Conservation (phyloP, 2,113 vertebrate species). For the Phyllostomus discolor region DNA sequence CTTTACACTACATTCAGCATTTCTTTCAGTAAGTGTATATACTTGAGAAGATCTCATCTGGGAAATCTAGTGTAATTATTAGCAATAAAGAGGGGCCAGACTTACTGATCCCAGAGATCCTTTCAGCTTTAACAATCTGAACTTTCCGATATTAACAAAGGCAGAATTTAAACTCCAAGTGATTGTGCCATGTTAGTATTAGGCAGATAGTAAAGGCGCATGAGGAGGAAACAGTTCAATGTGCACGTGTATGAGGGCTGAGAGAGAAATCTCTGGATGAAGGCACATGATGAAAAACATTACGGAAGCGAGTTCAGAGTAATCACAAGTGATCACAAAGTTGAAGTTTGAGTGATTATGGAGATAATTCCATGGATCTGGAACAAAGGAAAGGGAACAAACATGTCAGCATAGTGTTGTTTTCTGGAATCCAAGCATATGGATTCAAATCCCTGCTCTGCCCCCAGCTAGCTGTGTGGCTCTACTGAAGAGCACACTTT, state of each 20-base stretch:
- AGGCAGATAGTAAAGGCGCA: neutral
- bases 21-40: neutral
- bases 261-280: neutral
- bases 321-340: neutral
- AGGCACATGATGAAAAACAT: neutral
- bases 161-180: neutral
- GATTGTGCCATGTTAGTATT: neutral
- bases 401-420: neutral
- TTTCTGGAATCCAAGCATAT: neutral
- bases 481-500: neutral
- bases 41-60: neutral
- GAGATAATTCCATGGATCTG: neutral
- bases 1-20: neutral
- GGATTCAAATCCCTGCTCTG: neutral
- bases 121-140: neutral
- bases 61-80: neutral
- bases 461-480: neutral
- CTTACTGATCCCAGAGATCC: neutral
- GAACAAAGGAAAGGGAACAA: neutral
- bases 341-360: neutral
- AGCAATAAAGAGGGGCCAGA: neutral
- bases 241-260: neutral
- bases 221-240: neutral
- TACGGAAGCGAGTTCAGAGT: neutral
- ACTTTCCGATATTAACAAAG: neutral